Base-by-base conservation (phyloP, 2,113 vertebrate genomes). In the Aegotheles bennettii region DNA sequence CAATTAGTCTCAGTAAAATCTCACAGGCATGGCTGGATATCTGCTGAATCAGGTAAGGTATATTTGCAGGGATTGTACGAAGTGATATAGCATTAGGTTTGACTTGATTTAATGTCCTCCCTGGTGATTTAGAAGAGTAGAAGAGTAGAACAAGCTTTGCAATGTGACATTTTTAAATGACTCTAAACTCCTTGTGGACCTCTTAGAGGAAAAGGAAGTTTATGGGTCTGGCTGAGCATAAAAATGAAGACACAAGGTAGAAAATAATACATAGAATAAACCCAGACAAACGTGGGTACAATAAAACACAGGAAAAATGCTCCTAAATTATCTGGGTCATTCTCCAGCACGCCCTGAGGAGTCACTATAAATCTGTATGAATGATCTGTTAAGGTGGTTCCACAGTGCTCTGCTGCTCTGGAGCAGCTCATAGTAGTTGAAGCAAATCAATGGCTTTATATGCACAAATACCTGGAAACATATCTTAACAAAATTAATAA, bases 221-320 rank as follows among this genome's bases (percentile, higher is more conserved):
- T 89, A 85, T 85, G 51, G 24, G 14, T 83, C 71, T 79, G 50
- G 36, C 36, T 86, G 71, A 79, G 85, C 28, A 86, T 35, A 70
- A 91, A 90, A 87, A 86, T 51, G 56, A 93, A 89, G 61, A 86
- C 38, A 75, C 42, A 50, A 83, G 45, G 59, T 77, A 73, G 68
- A 81, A 93, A 92, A 84, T 64, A 92, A 90, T 64, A 89, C 42
- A 67, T 6, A 84, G 35, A 84, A 80, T 50, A 89, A 89, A 89
- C 29, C 16, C 8, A 68, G 68, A 57, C 53, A 67, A 91, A 84
- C 18, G 35, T 59, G 38, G 18, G 59, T 50, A 73, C 63, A 73
- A 45, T 68, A 77, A 95, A 90, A 38, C 63, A 81, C 35, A 77
- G 48, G 74, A 31, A 92, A 84, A 92, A 56, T 69, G 89, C 23